Conservation (phyloP, 2,888 invertebrate genomes). For the Andrena camellia region DNA sequence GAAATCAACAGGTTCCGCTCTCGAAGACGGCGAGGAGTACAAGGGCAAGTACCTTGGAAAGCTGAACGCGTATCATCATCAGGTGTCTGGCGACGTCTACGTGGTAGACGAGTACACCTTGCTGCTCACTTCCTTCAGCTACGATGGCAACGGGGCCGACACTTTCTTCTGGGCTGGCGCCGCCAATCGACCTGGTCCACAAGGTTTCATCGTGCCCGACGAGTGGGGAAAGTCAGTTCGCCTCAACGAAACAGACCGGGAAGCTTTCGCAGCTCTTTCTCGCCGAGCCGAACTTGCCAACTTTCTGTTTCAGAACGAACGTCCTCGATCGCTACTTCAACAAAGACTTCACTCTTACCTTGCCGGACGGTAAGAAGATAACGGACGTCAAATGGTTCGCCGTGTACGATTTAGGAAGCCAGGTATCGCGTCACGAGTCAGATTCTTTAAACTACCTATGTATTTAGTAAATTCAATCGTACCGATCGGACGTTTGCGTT, state of each 20-base stretch:
- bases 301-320: slow-evolving; percentile 89
- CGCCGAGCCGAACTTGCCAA: too few species aligned
- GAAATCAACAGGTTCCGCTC: slow-evolving; percentile 76
- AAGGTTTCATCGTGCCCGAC: slow-evolving; percentile 96
- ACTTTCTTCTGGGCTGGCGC: slow-evolving; percentile 98
- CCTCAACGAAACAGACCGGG: background rate
- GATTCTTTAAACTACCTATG: background rate
- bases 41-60: slow-evolving; percentile 93
- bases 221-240: slow-evolving; percentile 92
- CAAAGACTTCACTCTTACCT: slow-evolving; percentile 92
- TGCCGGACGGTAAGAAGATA: slow-evolving; percentile 94
- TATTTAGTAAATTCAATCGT: too few species aligned
- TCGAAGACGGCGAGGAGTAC: slow-evolving; percentile 90
- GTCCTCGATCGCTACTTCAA: slow-evolving; percentile 94
- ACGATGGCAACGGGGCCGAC: slow-evolving; percentile 96
- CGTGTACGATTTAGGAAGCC: slow-evolving; percentile 93
- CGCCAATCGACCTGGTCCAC: slow-evolving; percentile 93
- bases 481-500: background rate
- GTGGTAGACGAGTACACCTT: slow-evolving; percentile 95
- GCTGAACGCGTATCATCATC: slow-evolving; percentile 96
- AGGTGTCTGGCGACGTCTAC: slow-evolving; percentile 95
- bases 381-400: slow-evolving; percentile 96
- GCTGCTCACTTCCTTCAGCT: slow-evolving; percentile 92
- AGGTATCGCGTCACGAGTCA: slow-evolving; percentile 83
- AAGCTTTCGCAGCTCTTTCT: background rate